phyloP scores from a whole-genome alignment of 2,888 invertebrate species.

The Dynastes tityus region DNA sequence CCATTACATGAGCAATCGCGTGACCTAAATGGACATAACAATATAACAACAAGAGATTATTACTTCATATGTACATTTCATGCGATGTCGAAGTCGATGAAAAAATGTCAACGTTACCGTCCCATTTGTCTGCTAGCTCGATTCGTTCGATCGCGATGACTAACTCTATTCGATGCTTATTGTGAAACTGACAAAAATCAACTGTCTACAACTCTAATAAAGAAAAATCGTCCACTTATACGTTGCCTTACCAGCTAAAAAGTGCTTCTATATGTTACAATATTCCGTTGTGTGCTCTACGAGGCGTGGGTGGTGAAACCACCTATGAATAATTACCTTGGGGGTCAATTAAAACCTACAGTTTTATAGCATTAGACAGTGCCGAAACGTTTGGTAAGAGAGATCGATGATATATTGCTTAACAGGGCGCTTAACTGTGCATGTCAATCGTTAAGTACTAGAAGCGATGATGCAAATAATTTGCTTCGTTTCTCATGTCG shows the following conservation, averaged over 20 bases:
- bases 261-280: not conserved
- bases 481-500: not conserved
- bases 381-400: conserved; percentile 33
- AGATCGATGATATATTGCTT: conserved; percentile 31
- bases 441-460: conserved; percentile 4
- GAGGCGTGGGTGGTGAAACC: conserved; percentile 27
- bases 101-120: conserved; percentile 14
- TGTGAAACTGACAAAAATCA: conserved; percentile 33
- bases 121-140: conserved; percentile 8
- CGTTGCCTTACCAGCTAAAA: not conserved
- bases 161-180: conserved; percentile 25
- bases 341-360: conserved; percentile 31
- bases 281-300: conserved; percentile 7
- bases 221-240: conserved; percentile 6
- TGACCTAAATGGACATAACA: conserved; percentile 19
- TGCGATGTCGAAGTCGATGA: not conserved
- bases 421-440: conserved; percentile 14
- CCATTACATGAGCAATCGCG: not conserved
- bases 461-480: conserved; percentile 11
- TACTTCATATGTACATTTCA: conserved; percentile 6
- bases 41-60: too few relatives aligned
- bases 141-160: conserved; percentile 32
- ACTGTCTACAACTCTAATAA: not conserved
- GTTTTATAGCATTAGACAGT: conserved; percentile 18
- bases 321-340: conserved; percentile 25